Conservation (phyloP, 2,113 vertebrate species). For the Fulmarus glacialis region DNA sequence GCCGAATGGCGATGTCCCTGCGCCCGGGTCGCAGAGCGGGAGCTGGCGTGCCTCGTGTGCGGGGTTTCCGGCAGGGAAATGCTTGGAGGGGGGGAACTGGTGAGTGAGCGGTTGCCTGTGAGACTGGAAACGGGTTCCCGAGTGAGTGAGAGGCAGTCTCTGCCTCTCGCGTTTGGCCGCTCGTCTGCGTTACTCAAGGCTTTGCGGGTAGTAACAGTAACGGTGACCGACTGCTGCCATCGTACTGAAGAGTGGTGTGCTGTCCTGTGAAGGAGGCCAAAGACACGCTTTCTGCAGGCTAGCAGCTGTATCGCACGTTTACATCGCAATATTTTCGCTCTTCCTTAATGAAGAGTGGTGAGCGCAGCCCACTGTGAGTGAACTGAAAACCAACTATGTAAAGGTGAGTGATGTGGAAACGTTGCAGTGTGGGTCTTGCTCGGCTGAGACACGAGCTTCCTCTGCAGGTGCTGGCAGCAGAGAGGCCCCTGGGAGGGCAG, state of each 20-base stretch:
- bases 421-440: fast-evolving
- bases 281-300: neutral
- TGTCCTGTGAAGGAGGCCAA: neutral
- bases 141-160: fast-evolving
- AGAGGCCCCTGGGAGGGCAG: neutral
- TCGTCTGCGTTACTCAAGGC: neutral
- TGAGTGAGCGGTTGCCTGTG: fast-evolving
- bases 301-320: fast-evolving
- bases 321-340: fast-evolving
- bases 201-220: neutral
- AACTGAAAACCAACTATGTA: fast-evolving
- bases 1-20: neutral
- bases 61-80: neutral
- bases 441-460: fast-evolving
- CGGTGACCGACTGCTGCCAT: neutral
- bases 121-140: fast-evolving
- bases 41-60: neutral
- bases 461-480: neutral
- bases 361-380: neutral
- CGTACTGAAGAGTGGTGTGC: fast-evolving
- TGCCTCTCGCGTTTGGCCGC: neutral
- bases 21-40: neutral
- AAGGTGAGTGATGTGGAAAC: fast-evolving
- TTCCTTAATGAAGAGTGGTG: fast-evolving
- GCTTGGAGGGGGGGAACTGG: fast-evolving